phyloP scores from a whole-genome alignment of 2,797 vertebrate genomes.

The Cyprinella venusta region DNA sequence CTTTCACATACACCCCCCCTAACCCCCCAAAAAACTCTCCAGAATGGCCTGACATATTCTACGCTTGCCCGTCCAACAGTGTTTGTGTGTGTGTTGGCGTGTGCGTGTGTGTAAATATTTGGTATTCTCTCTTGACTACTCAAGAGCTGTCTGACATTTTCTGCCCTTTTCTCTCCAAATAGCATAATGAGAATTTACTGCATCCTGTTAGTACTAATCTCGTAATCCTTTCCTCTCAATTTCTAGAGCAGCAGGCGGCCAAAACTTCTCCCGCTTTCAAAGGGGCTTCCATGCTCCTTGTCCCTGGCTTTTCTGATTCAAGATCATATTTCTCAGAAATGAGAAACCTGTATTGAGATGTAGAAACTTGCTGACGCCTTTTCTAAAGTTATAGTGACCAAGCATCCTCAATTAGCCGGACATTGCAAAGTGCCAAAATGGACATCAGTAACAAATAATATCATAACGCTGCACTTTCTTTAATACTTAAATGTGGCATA shows the following conservation, averaged over 20 bases:
- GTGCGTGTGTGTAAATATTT: slow-evolving; percentile 37
- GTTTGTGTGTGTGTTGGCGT: slow-evolving; percentile 19
- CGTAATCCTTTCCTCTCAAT: slow-evolving; percentile 64
- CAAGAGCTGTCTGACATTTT: slow-evolving; percentile 49
- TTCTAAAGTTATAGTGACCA: background rate
- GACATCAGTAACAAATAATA: background rate
- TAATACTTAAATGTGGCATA: background rate
- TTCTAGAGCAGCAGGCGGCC: slow-evolving; percentile 49
- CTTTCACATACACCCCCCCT: slow-evolving; percentile 28
- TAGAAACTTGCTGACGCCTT: background rate
- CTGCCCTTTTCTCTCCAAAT: slow-evolving; percentile 60
- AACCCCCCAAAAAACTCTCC: slow-evolving; percentile 20
- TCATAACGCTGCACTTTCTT: background rate
- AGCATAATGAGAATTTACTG: slow-evolving; percentile 63
- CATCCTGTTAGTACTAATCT: slow-evolving; percentile 62
- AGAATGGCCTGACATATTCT: slow-evolving; percentile 49
- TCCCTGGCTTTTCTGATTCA: slow-evolving; percentile 19
- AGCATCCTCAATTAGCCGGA: background rate
- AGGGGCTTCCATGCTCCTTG: slow-evolving; percentile 27
- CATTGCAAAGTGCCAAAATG: background rate
- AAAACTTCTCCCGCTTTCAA: slow-evolving; percentile 42
- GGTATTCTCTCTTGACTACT: slow-evolving; percentile 41
- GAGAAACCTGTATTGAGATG: background rate
- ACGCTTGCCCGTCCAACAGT: slow-evolving; percentile 52
- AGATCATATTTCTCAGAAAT: slow-evolving; percentile 17